phyloP scores from a whole-genome alignment of 2,888 invertebrate species.

The Anthophora plumipes region DNA sequence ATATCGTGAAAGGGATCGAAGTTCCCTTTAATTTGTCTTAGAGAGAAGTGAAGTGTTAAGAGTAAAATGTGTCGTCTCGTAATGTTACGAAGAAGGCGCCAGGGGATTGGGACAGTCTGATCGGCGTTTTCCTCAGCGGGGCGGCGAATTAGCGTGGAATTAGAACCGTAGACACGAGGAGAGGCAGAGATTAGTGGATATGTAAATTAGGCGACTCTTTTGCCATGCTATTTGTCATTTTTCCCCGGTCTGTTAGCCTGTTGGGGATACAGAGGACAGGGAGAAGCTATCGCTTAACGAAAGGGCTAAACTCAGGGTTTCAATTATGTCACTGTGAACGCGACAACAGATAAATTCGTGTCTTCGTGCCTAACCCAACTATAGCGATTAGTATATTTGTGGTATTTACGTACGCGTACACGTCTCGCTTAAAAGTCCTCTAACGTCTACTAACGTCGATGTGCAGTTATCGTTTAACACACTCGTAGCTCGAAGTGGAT shows the following conservation, averaged over 20 bases:
- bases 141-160: constrained; percentile 67
- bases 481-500: neutral
- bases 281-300: constrained; percentile 35
- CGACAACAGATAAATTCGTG: constrained; percentile 22
- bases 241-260: constrained; percentile 58
- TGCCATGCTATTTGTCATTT: constrained; percentile 78
- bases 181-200: constrained; percentile 75
- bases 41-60: constrained; percentile 29
- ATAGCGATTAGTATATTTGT: constrained; percentile 1
- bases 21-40: constrained; percentile 19
- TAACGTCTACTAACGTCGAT: neutral
- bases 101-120: constrained; percentile 69
- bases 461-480: constrained; percentile 1
- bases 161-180: constrained; percentile 66
- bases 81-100: constrained; percentile 55
- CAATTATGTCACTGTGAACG: constrained; percentile 23
- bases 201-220: constrained; percentile 77
- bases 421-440: constrained; percentile 13
- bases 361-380: neutral
- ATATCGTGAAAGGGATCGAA: constrained; percentile 33
- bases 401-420: neutral
- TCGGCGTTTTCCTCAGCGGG: constrained; percentile 66
- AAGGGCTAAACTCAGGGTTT: constrained; percentile 27
- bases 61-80: constrained; percentile 48
- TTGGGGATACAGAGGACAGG: constrained; percentile 25